Evolutionary conservation across 2,797 vertebrate genomes (phyloP).

Genomic region (Pseudochirops corinnae): DNA sequence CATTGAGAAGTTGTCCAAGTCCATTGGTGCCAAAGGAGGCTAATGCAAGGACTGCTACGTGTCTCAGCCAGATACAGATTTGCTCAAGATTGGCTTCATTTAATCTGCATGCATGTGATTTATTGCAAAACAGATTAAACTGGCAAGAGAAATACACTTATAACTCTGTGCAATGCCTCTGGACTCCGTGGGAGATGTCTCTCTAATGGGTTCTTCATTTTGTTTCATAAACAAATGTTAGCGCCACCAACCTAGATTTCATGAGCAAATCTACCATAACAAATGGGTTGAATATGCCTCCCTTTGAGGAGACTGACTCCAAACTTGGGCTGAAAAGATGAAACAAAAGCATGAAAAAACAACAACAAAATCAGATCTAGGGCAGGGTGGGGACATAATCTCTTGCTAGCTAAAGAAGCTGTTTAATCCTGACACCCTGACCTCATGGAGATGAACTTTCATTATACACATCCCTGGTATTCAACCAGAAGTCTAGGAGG

Average conservation of each 20-base stretch:
- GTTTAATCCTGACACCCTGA: neutral
- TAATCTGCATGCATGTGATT: neutral
- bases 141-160: conserved; percentile 16
- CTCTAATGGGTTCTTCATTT: neutral
- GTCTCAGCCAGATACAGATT: neutral
- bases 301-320: conserved; percentile 37
- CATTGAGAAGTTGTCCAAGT: neutral
- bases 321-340: conserved; percentile 14
- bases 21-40: neutral
- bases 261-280: conserved; percentile 5
- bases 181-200: neutral
- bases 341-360: neutral
- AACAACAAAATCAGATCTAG: neutral
- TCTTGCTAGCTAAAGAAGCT: neutral
- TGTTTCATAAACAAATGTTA: neutral
- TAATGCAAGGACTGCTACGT: neutral
- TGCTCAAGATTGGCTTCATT: neutral
- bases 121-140: conserved; percentile 14
- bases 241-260: conserved; percentile 29
- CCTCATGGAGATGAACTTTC: neutral
- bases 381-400: neutral
- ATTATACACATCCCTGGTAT: neutral
- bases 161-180: neutral
- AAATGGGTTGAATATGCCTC: neutral
- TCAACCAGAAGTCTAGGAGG: neutral